These are phyloP conservation scores for Azemiops feae DNA, from an alignment of 2,113 vertebrate genomes.

Conservation along the genomic window DNA sequence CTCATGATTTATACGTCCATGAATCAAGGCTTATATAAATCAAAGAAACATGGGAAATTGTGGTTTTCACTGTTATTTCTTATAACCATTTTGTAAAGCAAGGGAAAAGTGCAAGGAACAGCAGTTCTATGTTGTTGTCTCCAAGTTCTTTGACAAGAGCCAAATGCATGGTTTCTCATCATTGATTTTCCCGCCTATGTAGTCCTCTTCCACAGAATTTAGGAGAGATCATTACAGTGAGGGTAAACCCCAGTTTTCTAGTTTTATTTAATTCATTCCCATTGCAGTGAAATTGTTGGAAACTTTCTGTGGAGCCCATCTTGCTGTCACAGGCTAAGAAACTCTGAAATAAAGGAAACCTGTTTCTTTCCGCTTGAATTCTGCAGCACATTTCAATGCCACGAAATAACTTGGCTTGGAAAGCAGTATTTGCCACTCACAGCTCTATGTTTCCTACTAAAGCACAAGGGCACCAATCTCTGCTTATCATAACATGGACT, in stretches of 20 bases:
- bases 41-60: background rate
- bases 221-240: background rate
- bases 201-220: background rate
- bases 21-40: background rate
- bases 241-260: background rate
- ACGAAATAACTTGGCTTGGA: background rate
- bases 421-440: background rate
- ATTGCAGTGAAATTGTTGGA: background rate
- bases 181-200: background rate
- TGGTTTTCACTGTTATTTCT: background rate
- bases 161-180: background rate
- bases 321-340: background rate
- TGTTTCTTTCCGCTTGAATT: background rate
- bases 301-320: background rate
- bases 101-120: background rate
- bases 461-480: background rate
- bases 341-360: background rate
- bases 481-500: background rate
- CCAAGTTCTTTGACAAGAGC: background rate
- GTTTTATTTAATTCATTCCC: background rate
- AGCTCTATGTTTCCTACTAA: background rate
- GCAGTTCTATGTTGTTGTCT: background rate
- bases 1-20: background rate
- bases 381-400: background rate
- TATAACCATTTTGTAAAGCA: background rate